Conservation (phyloP, 1,140 invertebrate genomes). For the Eciton burchellii region DNA sequence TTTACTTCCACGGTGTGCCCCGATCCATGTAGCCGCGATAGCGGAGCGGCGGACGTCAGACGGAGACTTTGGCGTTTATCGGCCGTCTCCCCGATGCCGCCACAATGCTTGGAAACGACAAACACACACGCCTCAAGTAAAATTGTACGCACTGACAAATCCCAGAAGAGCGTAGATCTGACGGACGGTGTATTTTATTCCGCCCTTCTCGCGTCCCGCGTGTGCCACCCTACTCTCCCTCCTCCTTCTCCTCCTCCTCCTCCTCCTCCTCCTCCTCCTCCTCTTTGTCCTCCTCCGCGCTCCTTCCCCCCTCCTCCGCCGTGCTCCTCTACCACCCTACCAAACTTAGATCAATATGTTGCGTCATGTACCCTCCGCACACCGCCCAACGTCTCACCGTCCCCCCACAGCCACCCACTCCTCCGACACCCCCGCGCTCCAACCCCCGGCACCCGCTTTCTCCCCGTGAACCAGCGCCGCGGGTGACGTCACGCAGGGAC, state of each 20-base stretch:
- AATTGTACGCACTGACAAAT: constrained; percentile 40
- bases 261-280: constrained; percentile 26
- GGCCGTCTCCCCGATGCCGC: not conserved
- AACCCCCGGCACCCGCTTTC: constrained; percentile 45
- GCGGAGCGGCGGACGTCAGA: not conserved
- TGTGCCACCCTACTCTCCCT: constrained; percentile 35
- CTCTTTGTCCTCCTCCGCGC: constrained; percentile 2
- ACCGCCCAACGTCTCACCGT: constrained; percentile 52
- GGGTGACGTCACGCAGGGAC: constrained; percentile 82
- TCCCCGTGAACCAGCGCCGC: constrained; percentile 60
- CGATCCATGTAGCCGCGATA: not conserved
- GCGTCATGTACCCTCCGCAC: constrained; percentile 80
- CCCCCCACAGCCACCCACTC: constrained; percentile 61
- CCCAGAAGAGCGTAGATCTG: constrained; percentile 69
- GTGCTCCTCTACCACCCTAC: constrained; percentile 62
- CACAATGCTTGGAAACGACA: constrained; percentile 26
- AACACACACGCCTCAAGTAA: constrained; percentile 10
- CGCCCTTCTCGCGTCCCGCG: constrained; percentile 33
- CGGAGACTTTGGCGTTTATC: constrained; percentile 1
- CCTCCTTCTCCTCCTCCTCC: constrained; percentile 26
- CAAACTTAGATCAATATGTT: constrained; percentile 85
- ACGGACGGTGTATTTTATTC: constrained; percentile 71
- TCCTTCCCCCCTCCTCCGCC: too few relatives aligned
- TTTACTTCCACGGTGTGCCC: not conserved
- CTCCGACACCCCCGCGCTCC: constrained; percentile 60